Percentiles rank a stretch among this genome's conserved stretches.
Conservation (phyloP, 1,140 invertebrate species). For the Conopomorpha cramerella region DNA sequence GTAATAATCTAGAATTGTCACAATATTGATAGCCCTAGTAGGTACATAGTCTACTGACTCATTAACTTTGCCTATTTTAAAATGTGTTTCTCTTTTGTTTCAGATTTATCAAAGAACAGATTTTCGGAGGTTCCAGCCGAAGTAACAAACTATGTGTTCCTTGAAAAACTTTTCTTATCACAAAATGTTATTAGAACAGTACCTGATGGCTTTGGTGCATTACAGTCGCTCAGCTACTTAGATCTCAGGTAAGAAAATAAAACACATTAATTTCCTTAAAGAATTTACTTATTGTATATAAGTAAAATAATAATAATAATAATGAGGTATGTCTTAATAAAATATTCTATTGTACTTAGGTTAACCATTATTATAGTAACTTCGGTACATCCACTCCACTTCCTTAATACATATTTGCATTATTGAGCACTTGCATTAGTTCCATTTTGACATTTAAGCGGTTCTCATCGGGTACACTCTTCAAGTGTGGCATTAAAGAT, state of each 20-base stretch:
- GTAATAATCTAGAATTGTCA: too few relatives aligned
- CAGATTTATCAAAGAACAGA: constrained; percentile 94
- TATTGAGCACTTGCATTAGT: constrained; percentile 41
- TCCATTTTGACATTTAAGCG: constrained; percentile 44
- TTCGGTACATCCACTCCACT: too few relatives aligned
- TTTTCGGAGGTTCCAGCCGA: constrained; percentile 88
- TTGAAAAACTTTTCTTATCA: constrained; percentile 86
- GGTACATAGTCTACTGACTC: too few relatives aligned
- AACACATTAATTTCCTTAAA: too few relatives aligned
- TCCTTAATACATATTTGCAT: too few relatives aligned
- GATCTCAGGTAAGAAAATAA: constrained; percentile 87
- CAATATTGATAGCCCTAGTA: too few relatives aligned
- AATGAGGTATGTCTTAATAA: too few relatives aligned
- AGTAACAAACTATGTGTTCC: constrained; percentile 81
- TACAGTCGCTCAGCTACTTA: constrained; percentile 85
- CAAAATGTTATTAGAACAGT: constrained; percentile 88
- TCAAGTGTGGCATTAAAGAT: constrained; percentile 39
- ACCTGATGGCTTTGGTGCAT: constrained; percentile 78
- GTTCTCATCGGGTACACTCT: constrained; percentile 32
- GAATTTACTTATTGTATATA: too few relatives aligned
- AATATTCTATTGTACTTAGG: too few relatives aligned
- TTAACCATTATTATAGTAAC: too few relatives aligned
- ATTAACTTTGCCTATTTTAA: too few relatives aligned
- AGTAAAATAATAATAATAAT: too few relatives aligned
- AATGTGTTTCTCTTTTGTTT: constrained; percentile 44